These are phyloP conservation scores for Proterorhinus semilunaris DNA, from an alignment of 2,113 vertebrate species.

Conservation along the genomic window DNA sequence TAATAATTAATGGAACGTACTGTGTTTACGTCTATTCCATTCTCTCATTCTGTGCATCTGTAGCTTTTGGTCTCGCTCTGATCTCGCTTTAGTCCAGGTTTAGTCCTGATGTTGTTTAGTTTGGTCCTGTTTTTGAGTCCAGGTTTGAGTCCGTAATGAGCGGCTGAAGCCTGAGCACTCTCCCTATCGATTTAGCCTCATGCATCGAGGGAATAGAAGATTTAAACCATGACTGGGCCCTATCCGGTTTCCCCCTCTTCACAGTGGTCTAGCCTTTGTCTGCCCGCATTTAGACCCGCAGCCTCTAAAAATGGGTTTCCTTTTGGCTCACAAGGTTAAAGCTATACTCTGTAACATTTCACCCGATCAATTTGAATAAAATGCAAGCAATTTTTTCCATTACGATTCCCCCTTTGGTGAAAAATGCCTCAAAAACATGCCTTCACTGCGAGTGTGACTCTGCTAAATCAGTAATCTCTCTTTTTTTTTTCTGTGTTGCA, in stretches of 20 bases:
- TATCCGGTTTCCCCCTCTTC: conserved; percentile 45
- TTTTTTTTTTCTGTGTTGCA: conserved; percentile 53
- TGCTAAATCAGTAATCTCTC: background rate
- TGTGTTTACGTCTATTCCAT: no score
- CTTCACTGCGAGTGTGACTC: no score
- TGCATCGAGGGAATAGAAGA: conserved; percentile 65
- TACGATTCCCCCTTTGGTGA: no score
- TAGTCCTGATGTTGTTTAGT: background rate
- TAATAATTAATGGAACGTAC: no score
- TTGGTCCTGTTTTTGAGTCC: background rate
- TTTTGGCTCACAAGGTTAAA: no score
- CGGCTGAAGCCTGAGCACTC: conserved; percentile 57
- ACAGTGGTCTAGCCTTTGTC: conserved; percentile 5
- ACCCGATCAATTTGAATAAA: no score
- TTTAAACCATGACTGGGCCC: conserved; percentile 65
- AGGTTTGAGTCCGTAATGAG: conserved; percentile 28
- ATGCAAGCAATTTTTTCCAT: no score
- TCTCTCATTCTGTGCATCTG: no score
- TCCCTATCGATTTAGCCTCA: conserved; percentile 69
- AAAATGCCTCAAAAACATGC: no score
- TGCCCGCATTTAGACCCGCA: background rate
- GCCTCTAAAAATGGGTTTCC: background rate
- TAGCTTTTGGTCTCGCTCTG: background rate
- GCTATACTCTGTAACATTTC: no score
- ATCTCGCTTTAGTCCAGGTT: background rate